phyloP scores from a whole-genome alignment of 1,140 invertebrate species.

The Phortica variegata region DNA sequence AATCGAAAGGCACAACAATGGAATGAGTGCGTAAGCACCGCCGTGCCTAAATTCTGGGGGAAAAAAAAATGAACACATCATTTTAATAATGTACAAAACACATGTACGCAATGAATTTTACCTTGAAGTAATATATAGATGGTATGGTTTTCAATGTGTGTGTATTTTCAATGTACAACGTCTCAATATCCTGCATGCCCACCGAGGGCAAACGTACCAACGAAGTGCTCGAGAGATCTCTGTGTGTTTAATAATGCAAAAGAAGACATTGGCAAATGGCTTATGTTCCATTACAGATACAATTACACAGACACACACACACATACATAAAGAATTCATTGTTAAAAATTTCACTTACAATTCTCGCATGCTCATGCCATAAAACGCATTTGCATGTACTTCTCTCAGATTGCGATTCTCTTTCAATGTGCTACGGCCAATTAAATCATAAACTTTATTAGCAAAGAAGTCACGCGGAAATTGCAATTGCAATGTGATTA shows the following conservation, averaged over 20 bases:
- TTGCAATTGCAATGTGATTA: slow-evolving; percentile 21
- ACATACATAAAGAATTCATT: background rate
- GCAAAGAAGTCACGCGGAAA: slow-evolving; percentile 3
- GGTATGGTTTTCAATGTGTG: slow-evolving; percentile 76
- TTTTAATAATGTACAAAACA: background rate
- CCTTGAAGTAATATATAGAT: slow-evolving; percentile 77
- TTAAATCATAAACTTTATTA: background rate
- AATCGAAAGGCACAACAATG: slow-evolving; percentile 88
- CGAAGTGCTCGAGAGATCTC: slow-evolving; percentile 73
- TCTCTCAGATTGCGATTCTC: slow-evolving; percentile 65
- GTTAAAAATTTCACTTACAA: slow-evolving; percentile 61
- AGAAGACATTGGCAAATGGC: background rate
- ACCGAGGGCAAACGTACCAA: slow-evolving; percentile 71
- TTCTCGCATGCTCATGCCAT: slow-evolving; percentile 63
- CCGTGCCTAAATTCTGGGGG: slow-evolving; percentile 60
- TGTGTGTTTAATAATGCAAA: slow-evolving; percentile 41
- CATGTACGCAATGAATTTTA: slow-evolving; percentile 43
- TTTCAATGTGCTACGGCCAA: slow-evolving; percentile 65
- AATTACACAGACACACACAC: too few species aligned
- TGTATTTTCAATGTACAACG: slow-evolving; percentile 71
- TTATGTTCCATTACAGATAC: background rate
- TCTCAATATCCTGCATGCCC: slow-evolving; percentile 72
- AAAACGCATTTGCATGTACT: slow-evolving; percentile 68
- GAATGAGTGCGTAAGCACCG: slow-evolving; percentile 78
- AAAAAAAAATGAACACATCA: background rate